Evolutionary conservation across 37 sponge, comb jelly and placozoan species (phyloP), one percentile per base, ranked within the genome.

Genomic region (Chondrilla cf. caribensis): DNA sequence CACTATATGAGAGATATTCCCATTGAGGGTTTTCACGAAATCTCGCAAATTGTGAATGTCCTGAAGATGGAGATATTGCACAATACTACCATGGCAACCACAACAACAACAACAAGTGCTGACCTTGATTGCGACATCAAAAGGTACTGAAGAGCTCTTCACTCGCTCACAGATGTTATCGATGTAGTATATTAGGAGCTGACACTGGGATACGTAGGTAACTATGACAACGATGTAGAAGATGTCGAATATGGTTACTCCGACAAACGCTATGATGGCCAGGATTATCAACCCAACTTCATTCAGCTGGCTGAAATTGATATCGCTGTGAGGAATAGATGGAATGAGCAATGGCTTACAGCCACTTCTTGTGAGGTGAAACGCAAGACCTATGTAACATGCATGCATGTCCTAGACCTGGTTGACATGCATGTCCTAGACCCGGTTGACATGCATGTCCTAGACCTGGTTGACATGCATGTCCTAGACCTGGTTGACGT

Each of bases 141-240:
- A n/a, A 0, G 80, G n/a, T 11, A 36, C 58, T 21, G 70, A 55
- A 62, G 88, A 88, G 43, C 58, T 81, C 64, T 18, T 51, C 25
- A 92, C 81, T 39, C 81, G 86, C 22, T 93, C 90, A 3, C 39
- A 71, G 38, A 93, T 82, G 70, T 75, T 81, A 1, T 58, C 35
- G 33, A 93, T 82, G 70, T 70, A 82, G 77, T 44, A 73, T 15
- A 70, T 84, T 28, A 93, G 38, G 29, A 93, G 90, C 58, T 93
- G 86, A n/a, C 87, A 79, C 73, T 93, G 87, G 1, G 79, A 86
- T 32, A n/a, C 31, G 79, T 89, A 93, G 32, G 65, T 86, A 35
- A 89, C 70, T 66, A 93, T 86, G 65, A 89, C 90, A 25, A 86
- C 87, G 29, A 93, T 58, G 79, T 93, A 93, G 60, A 89, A 78